These are phyloP conservation scores for Toxotes jaculatrix DNA, from an alignment of 2,113 vertebrate species.

Conservation along the genomic window DNA sequence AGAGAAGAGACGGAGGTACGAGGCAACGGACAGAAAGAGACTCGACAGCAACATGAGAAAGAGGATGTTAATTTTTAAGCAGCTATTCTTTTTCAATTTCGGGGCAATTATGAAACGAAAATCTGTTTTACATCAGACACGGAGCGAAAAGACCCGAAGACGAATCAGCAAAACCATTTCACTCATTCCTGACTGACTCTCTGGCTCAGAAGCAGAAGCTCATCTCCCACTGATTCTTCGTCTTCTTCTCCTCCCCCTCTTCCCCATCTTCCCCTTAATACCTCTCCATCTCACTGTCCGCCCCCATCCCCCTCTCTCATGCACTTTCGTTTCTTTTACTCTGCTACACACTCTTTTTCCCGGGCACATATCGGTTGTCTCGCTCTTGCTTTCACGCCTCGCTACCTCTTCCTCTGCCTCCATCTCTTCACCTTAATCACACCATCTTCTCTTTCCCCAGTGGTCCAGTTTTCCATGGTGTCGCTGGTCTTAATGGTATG, in stretches of 20 bases:
- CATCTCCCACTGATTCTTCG: constrained; percentile 9
- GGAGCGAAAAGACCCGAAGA: background rate
- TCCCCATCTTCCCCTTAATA: constrained; percentile 1
- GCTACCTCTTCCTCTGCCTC: constrained; percentile 14
- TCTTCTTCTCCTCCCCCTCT: background rate
- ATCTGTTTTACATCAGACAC: constrained; percentile 2
- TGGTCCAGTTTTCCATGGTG: constrained; percentile 36
- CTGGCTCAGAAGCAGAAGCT: background rate
- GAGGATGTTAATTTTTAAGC: constrained; percentile 43
- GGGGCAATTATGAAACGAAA: constrained; percentile 21
- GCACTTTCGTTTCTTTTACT: constrained; percentile 20
- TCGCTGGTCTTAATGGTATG: constrained; percentile 29
- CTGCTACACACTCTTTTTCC: background rate
- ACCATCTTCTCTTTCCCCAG: background rate
- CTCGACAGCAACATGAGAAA: background rate
- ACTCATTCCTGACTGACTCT: constrained; percentile 3
- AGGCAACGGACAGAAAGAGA: background rate
- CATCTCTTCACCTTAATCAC: constrained; percentile 8
- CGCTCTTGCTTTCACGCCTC: constrained; percentile 49
- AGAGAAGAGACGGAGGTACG: background rate
- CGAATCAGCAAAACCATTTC: background rate
- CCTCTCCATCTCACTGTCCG: constrained; percentile 38
- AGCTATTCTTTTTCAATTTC: constrained; percentile 54
- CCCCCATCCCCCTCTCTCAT: constrained; percentile 1
- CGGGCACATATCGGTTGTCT: constrained; percentile 6